A percentile compares a stretch with the other conserved stretches of the same genome.
phyloP scores from a whole-genome alignment of 2,888 invertebrate genomes.

The Aporophyla nigra region DNA sequence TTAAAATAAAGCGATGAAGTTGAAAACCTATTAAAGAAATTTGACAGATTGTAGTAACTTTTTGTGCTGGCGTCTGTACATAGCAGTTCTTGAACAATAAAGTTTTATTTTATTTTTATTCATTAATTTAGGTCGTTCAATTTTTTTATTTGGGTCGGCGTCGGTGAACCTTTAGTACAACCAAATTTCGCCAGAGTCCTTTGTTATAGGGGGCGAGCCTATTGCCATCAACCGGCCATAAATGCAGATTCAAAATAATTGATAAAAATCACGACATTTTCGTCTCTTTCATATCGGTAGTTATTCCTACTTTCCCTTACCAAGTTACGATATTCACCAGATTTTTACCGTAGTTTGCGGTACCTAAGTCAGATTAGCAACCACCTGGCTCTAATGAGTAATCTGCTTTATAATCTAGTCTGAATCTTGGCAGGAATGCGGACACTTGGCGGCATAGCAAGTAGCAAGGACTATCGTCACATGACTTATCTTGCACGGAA shows the following conservation, averaged over 20 bases:
- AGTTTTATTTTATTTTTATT: too few species aligned
- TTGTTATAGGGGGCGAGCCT: too few species aligned
- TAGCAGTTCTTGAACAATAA: too few species aligned
- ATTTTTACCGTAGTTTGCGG: constrained; percentile 20
- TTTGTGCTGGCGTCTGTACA: too few species aligned
- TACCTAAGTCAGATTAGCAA: constrained; percentile 9
- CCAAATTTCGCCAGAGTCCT: too few species aligned
- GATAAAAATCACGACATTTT: background rate
- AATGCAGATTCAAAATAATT: background rate
- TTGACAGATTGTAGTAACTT: too few species aligned
- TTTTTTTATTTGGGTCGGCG: too few species aligned
- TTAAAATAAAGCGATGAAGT: too few species aligned
- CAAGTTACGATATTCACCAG: background rate
- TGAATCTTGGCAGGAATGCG: constrained; percentile 52
- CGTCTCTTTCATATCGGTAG: background rate
- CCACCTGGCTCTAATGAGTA: constrained; percentile 52
- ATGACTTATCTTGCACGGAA: constrained; percentile 3
- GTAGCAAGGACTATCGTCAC: constrained; percentile 12
- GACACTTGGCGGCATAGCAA: constrained; percentile 31
- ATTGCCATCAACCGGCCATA: too few species aligned
- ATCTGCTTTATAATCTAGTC: constrained; percentile 47
- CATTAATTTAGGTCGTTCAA: too few species aligned
- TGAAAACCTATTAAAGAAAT: too few species aligned
- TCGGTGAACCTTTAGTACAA: too few species aligned
- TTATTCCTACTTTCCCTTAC: background rate